Base-by-base conservation (phyloP, 2,113 vertebrate genomes). In the Brachyistius frenatus region DNA sequence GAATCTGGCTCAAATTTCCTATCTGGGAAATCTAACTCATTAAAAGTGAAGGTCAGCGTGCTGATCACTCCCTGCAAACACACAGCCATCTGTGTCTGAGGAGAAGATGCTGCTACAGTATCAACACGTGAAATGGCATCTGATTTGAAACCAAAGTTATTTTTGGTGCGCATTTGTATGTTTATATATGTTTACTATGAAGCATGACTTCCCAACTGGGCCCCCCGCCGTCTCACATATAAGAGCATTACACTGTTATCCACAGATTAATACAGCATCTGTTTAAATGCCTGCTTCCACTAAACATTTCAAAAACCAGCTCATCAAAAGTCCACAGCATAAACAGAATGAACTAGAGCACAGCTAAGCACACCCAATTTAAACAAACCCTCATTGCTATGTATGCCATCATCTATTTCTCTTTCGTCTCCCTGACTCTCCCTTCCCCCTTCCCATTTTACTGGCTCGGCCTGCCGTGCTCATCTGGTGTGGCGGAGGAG, bases 1-100 rank as follows among this genome's bases (percentile, higher is more conserved):
- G 71, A 62, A 75, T 80, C 63, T 62, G 73, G 67, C 33, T 83
- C 70, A 52, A 49, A 79, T 72, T 60, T 76, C 73, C 52, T 61
- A 66, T 50, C 62, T 52, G 58, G 52, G 31, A 89, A 77, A 77
- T 23, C 57, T 36, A 86, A 58, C 57, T 76, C 71, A 80, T 81
- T 78, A 85, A 57, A 72, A 75, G 67, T 68, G 80, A 89, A 90
- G 81, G 85, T 91, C 86, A 82, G 52, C 10, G 58, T 62, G 41
- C 63, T 62, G 49, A 81, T 71, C 68, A 32, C 33, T 81, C 41
- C 62, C 71, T 70, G 64, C 67, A 77, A 73, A 81, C 50, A 66
- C 47, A 73, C 33, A 55, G 39, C 35, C 55, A 69, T 78, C 78
- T 75, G 57, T 64, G 55, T 78, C 41, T 37, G 68, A 77, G 49